These are phyloP conservation scores for Crossaster papposus DNA, from an alignment of 53 echinoderm and acorn worm species.

Conservation along the genomic window DNA sequence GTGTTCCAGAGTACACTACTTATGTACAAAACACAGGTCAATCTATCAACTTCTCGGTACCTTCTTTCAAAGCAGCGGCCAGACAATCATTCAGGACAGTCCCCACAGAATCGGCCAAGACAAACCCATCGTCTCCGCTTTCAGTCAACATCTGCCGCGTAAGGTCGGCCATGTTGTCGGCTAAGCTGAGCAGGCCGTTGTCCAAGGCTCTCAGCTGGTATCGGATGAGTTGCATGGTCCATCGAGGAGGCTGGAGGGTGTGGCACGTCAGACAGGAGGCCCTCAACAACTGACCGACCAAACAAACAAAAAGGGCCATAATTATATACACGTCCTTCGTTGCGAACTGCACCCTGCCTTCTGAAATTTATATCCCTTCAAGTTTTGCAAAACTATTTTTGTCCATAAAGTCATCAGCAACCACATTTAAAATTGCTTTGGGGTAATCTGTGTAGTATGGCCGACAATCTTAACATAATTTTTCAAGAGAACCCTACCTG, in stretches of 20 bases:
- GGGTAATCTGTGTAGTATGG: no score
- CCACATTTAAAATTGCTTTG: no score
- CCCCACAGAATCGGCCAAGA: conserved; percentile 31
- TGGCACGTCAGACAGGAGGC: conserved; percentile 89
- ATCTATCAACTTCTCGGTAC: not conserved
- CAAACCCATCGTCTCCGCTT: conserved; percentile 25
- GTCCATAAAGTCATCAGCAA: no score
- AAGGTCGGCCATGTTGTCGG: conserved; percentile 66
- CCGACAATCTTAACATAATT: not conserved
- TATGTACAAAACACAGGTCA: no score
- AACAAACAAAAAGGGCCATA: not conserved
- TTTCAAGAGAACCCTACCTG: conserved; percentile 61
- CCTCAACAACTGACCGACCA: conserved; percentile 67
- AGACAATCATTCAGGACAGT: conserved; percentile 43
- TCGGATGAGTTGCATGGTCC: conserved; percentile 66
- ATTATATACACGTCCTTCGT: no score
- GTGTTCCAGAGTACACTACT: no score
- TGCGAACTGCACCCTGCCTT: no score
- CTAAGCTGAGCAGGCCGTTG: conserved; percentile 62
- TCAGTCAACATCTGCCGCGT: conserved; percentile 28
- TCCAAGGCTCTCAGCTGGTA: conserved; percentile 76
- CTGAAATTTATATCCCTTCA: no score
- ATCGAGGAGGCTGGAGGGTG: conserved; percentile 70
- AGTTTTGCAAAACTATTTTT: no score
- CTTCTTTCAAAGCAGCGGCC: conserved; percentile 49